Evolutionary conservation across 1,140 invertebrate genomes (phyloP).

Genomic region (Lamellibrachia luymesi): DNA sequence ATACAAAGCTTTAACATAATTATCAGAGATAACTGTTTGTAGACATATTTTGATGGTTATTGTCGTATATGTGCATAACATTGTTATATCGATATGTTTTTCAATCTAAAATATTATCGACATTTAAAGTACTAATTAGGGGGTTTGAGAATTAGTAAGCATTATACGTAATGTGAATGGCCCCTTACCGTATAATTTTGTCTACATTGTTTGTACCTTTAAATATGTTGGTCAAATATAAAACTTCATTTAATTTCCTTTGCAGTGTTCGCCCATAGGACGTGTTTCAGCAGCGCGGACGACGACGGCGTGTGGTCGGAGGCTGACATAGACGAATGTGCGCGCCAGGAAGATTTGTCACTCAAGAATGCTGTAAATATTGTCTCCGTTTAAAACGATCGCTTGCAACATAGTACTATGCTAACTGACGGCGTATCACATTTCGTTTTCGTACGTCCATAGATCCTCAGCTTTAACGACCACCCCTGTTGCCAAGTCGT

Average conservation of each 20-base stretch:
- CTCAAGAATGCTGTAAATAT: slow-evolving; percentile 45
- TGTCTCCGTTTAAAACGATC: not conserved
- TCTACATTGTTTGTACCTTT: too few relatives aligned
- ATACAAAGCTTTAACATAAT: too few relatives aligned
- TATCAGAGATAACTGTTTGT: too few relatives aligned
- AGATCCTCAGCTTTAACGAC: not conserved
- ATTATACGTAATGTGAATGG: too few relatives aligned
- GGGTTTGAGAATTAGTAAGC: too few relatives aligned
- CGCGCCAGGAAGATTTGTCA: slow-evolving; percentile 40
- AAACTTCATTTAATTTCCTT: not conserved
- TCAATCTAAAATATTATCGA: too few relatives aligned
- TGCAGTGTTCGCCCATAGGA: slow-evolving; percentile 36
- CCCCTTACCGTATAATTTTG: too few relatives aligned
- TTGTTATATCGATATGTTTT: too few relatives aligned
- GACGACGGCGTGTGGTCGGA: slow-evolving; percentile 49
- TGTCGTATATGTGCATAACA: too few relatives aligned
- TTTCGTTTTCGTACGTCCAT: not conserved
- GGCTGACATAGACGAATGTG: slow-evolving; percentile 50
- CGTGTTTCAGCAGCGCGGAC: slow-evolving; percentile 36
- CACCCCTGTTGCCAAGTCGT: not conserved
- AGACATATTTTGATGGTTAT: too few relatives aligned
- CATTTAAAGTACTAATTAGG: too few relatives aligned
- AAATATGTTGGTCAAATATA: not conserved
- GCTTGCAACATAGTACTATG: not conserved
- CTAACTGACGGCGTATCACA: not conserved